phyloP scores from a whole-genome alignment of 2,797 vertebrate genomes.

The Gastrophryne carolinensis region DNA sequence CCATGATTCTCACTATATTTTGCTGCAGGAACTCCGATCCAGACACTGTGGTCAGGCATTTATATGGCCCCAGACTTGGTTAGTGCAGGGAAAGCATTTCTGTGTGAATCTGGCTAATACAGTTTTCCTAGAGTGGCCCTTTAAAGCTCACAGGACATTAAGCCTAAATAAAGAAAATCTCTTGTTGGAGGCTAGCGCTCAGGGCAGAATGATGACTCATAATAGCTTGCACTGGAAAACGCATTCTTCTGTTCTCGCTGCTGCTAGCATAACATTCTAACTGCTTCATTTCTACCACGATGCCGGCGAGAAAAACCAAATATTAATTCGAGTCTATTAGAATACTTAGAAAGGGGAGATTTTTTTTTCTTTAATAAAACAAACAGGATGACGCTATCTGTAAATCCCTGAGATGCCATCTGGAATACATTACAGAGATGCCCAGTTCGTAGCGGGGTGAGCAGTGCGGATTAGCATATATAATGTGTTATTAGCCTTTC shows the following conservation, averaged over 20 bases:
- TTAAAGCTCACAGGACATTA: too few species aligned
- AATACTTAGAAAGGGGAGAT: neutral
- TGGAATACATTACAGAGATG: neutral
- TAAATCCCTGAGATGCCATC: conserved; percentile 40
- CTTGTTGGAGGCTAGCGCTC: neutral
- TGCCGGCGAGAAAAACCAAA: neutral
- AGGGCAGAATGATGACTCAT: neutral
- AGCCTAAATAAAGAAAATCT: too few species aligned
- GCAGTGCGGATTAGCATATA: neutral
- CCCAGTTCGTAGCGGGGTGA: neutral
- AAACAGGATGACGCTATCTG: conserved; percentile 5
- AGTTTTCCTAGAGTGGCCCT: too few species aligned
- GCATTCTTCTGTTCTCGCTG: too few species aligned
- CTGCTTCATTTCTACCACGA: neutral
- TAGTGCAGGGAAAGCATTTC: too few species aligned
- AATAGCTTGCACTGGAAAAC: neutral
- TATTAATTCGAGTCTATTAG: neutral
- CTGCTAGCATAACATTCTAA: neutral
- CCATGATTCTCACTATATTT: too few species aligned
- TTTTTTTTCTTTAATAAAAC: neutral
- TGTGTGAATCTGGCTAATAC: too few species aligned
- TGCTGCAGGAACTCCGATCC: too few species aligned
- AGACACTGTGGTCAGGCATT: too few species aligned
- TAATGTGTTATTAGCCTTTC: conserved; percentile 7
- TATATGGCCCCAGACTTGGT: too few species aligned